Percentiles rank a stretch among this genome's conserved stretches.
These are phyloP conservation scores for Istiophorus platypterus DNA, from an alignment of 2,113 vertebrate genomes.

Conservation along the genomic window DNA sequence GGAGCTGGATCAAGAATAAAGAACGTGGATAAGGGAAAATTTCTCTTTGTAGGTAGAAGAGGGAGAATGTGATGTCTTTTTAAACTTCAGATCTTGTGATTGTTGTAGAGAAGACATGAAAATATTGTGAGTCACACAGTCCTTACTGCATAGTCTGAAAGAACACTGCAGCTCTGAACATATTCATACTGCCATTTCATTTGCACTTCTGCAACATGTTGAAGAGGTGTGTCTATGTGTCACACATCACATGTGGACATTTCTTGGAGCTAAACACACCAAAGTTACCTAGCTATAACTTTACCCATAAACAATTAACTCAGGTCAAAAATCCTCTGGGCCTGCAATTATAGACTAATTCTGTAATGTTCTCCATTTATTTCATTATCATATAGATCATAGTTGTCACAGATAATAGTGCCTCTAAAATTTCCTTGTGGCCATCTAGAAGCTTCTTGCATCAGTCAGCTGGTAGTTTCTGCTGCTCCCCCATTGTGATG, in stretches of 20 bases:
- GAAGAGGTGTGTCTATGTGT: background rate
- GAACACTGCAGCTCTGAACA: background rate
- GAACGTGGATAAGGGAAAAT: constrained; percentile 39
- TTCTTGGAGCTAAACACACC: background rate
- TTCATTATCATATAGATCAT: background rate
- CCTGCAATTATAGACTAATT: background rate
- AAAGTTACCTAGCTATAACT: background rate
- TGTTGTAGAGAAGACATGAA: background rate
- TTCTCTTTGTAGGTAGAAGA: constrained; percentile 14
- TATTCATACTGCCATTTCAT: background rate
- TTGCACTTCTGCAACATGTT: background rate
- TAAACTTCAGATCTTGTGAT: constrained; percentile 13
- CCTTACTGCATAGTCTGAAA: background rate
- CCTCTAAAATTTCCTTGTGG: too few species aligned
- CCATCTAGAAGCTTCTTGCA: too few species aligned
- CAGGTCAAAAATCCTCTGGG: background rate
- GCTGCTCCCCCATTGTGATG: too few species aligned
- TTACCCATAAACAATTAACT: background rate
- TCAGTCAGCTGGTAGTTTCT: too few species aligned
- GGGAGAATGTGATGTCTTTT: constrained; percentile 10
- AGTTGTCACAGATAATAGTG: too few species aligned
- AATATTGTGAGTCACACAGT: background rate
- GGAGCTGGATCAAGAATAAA: constrained; percentile 70
- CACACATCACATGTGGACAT: background rate
- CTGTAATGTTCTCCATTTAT: background rate